Conservation (phyloP, 2,113 vertebrate species). For the Gopherus flavomarginatus region DNA sequence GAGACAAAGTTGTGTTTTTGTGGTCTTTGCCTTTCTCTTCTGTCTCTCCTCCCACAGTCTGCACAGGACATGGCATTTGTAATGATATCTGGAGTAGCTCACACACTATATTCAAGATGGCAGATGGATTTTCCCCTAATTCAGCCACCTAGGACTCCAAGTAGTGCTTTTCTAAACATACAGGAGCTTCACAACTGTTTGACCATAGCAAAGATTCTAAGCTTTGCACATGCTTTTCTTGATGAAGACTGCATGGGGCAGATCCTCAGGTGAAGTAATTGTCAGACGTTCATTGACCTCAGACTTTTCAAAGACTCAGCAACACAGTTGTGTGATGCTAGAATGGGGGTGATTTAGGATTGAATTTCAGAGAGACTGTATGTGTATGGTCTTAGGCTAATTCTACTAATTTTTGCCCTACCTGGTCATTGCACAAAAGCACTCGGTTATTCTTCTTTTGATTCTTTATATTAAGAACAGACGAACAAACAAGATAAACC, state of each 20-base stretch:
- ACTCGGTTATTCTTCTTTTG: background rate
- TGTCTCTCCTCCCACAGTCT: background rate
- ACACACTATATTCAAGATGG: background rate
- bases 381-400: background rate
- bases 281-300: background rate
- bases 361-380: background rate
- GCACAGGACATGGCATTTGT: background rate
- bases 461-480: background rate
- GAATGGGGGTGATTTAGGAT: background rate
- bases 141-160: background rate
- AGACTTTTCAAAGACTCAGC: background rate
- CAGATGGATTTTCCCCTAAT: background rate
- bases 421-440: background rate
- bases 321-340: background rate
- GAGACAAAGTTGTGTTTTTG: background rate
- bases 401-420: background rate
- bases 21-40: background rate
- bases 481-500: background rate
- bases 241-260: background rate
- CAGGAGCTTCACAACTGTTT: background rate
- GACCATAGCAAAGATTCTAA: background rate
- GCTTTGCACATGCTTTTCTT: background rate
- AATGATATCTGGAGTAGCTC: background rate
- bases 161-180: background rate
- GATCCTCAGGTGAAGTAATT: background rate